These are phyloP conservation scores for Tenthredo scrophulariae DNA, from an alignment of 2,888 invertebrate genomes.

Conservation along the genomic window DNA sequence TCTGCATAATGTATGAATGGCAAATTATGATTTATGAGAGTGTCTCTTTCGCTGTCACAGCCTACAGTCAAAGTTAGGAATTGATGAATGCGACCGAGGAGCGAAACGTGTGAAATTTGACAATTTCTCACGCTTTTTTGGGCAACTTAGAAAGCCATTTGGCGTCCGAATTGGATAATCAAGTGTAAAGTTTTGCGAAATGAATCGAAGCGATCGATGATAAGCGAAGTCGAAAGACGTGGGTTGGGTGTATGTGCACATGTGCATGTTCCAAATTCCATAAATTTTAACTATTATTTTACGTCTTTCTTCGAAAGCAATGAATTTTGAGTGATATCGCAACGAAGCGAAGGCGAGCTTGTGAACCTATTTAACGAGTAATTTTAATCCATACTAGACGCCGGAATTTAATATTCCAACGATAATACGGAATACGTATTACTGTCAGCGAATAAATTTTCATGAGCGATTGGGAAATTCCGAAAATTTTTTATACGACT, in stretches of 20 bases:
- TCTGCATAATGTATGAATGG: background rate
- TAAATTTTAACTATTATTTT: slow-evolving; percentile 13
- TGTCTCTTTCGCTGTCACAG: background rate
- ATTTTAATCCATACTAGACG: background rate
- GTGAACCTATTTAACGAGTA: background rate
- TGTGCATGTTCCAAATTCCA: background rate
- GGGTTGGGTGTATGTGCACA: no score
- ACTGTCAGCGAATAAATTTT: background rate
- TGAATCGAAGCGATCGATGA: background rate
- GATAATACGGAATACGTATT: background rate
- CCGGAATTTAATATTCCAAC: background rate
- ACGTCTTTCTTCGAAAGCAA: slow-evolving; percentile 1
- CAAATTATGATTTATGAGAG: slow-evolving; percentile 22
- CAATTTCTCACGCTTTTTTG: background rate
- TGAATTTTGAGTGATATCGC: background rate
- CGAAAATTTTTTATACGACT: background rate
- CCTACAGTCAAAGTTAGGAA: background rate
- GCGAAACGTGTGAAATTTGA: background rate
- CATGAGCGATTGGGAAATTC: background rate
- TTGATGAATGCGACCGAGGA: slow-evolving; percentile 6
- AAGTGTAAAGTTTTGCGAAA: background rate
- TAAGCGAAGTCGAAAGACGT: no score
- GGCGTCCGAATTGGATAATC: background rate
- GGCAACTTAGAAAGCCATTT: background rate
- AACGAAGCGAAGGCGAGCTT: no score